Percentiles rank a stretch among this genome's conserved stretches.
Evolutionary conservation across 2,797 vertebrate species (phyloP).

Genomic region (Trachops cirrhosus): DNA sequence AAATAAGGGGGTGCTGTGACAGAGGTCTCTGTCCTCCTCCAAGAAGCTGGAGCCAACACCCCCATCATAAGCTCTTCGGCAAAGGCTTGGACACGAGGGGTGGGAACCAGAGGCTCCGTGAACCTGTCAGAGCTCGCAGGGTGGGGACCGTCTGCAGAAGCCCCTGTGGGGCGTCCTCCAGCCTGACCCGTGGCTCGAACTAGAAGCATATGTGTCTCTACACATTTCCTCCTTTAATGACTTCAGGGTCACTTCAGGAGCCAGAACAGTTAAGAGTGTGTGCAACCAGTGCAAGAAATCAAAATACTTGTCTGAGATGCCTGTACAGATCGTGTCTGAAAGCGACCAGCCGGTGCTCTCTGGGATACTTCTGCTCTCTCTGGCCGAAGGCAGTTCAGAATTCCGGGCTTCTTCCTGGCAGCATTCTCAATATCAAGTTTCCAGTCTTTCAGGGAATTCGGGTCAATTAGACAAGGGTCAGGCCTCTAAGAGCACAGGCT

Average conservation of each 20-base stretch:
- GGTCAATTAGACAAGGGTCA: neutral
- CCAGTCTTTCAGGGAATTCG: neutral
- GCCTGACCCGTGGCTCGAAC: neutral
- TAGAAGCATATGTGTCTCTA: neutral
- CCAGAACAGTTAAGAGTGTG: neutral
- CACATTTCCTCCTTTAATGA: neutral
- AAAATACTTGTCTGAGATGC: neutral
- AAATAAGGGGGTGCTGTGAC: neutral
- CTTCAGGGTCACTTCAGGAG: neutral
- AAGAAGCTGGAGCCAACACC: neutral
- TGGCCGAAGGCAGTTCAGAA: neutral
- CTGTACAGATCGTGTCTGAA: neutral
- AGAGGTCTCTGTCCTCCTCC: neutral
- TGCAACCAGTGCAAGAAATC: too few species aligned
- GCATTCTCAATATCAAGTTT: neutral
- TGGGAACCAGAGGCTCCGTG: neutral
- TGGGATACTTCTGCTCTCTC: neutral
- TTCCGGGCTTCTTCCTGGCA: neutral
- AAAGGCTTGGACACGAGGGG: neutral
- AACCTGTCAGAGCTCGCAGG: neutral
- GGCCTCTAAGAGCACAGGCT: neutral
- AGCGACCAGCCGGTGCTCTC: neutral
- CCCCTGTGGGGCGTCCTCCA: too few species aligned
- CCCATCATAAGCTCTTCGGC: accelerated
- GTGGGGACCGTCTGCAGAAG: neutral